These are phyloP conservation scores for Megamerina dolium DNA, from an alignment of 2,888 invertebrate species.

Conservation along the genomic window DNA sequence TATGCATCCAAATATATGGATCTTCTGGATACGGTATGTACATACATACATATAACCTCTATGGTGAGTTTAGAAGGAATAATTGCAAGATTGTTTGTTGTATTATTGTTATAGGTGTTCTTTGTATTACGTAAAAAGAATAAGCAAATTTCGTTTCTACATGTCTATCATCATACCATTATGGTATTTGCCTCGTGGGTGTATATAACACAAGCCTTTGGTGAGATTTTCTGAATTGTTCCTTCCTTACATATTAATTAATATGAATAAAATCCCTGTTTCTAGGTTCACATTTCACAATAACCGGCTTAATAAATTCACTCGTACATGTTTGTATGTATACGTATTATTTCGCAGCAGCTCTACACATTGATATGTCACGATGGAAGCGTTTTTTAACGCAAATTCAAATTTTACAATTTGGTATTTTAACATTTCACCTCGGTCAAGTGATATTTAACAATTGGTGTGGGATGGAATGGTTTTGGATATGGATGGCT, in stretches of 20 bases:
- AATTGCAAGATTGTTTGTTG: neutral
- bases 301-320: conserved; percentile 63
- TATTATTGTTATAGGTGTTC: conserved; percentile 47
- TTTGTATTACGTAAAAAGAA: conserved; percentile 72
- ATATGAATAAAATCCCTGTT: too few relatives aligned
- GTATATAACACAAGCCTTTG: conserved; percentile 52
- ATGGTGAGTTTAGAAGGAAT: too few relatives aligned
- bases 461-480: conserved; percentile 21
- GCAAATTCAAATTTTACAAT: conserved; percentile 71
- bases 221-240: too few relatives aligned
- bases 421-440: conserved; percentile 54
- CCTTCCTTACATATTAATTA: too few relatives aligned
- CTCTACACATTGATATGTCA: conserved; percentile 58
- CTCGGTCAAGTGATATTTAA: conserved; percentile 41
- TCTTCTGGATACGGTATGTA: conserved; percentile 60
- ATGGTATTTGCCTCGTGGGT: conserved; percentile 65
- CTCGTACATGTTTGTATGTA: conserved; percentile 78
- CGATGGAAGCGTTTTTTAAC: conserved; percentile 77
- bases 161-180: conserved; percentile 74
- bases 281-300: conserved; percentile 63
- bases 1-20: conserved; percentile 66
- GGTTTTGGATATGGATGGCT: conserved; percentile 14
- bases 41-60: neutral
- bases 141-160: conserved; percentile 69
- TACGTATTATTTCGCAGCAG: conserved; percentile 64